phyloP scores from a whole-genome alignment of 2,113 vertebrate genomes.

The Hippolais icterina region DNA sequence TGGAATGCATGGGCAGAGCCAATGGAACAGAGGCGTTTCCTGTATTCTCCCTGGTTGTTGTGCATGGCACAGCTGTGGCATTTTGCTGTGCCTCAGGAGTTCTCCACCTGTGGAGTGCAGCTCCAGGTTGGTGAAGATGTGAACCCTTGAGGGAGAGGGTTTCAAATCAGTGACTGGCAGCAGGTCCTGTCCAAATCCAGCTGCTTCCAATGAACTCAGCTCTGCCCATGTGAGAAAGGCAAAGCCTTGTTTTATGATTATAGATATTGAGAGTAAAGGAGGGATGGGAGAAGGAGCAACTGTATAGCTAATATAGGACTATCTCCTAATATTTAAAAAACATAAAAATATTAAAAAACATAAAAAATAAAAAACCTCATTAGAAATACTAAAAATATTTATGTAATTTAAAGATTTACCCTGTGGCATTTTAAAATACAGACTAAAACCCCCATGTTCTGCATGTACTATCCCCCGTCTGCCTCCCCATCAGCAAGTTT shows the following conservation, averaged over 20 bases:
- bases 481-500: background rate
- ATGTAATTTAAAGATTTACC: background rate
- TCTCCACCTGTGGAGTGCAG: background rate
- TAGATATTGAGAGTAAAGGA: background rate
- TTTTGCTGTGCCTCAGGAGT: background rate
- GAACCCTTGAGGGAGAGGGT: background rate
- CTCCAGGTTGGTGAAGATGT: background rate
- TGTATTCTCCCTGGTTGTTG: background rate
- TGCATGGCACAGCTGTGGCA: background rate
- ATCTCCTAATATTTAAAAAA: background rate
- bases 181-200: background rate
- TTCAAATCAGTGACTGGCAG: background rate
- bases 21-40: background rate
- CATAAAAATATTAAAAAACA: too few relatives aligned
- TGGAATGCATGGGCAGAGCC: background rate
- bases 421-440: background rate
- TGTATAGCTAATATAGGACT: background rate
- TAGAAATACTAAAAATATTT: too few relatives aligned
- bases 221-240: background rate
- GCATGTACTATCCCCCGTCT: background rate
- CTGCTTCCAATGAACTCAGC: background rate
- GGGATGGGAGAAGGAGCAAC: background rate
- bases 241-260: background rate
- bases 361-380: too few relatives aligned
- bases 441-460: accelerated